Percentiles rank a stretch among this genome's conserved stretches.
Evolutionary conservation across 2,797 vertebrate species (phyloP).

Genomic region (Hydrophis major): DNA sequence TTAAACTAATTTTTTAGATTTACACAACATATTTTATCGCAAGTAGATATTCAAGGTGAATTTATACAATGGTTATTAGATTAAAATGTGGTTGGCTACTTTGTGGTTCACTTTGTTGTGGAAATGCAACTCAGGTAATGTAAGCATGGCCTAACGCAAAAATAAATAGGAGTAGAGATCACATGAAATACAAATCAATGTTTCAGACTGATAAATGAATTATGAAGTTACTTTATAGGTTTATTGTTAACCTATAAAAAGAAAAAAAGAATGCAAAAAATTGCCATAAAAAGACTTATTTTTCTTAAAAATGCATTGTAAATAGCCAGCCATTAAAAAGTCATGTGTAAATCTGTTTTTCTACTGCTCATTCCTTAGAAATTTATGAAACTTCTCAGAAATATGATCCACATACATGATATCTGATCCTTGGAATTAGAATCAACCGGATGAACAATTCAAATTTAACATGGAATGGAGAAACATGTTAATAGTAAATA

Average conservation of each 20-base stretch:
- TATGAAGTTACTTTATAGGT: not conserved
- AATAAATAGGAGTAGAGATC: not conserved
- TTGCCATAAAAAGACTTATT: not conserved
- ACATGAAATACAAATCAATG: not conserved
- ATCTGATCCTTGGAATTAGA: not conserved
- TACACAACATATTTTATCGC: not conserved
- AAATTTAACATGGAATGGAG: too few relatives aligned
- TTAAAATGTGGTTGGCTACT: not conserved
- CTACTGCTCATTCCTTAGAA: not conserved
- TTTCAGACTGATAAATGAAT: not conserved
- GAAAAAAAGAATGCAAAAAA: not conserved
- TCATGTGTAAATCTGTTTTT: not conserved
- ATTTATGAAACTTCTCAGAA: not conserved
- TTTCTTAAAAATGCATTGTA: not conserved
- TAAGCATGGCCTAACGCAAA: not conserved
- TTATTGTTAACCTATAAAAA: not conserved
- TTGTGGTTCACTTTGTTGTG: not conserved
- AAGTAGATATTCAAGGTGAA: not conserved
- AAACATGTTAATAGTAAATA: too few relatives aligned
- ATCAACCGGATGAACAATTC: not conserved
- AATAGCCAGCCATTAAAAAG: not conserved
- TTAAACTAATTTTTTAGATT: not conserved
- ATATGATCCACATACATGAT: not conserved
- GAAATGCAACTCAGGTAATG: not conserved
- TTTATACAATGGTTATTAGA: not conserved